Conservation (phyloP, 2,888 invertebrate genomes). For the Phlogophora meticulosa region DNA sequence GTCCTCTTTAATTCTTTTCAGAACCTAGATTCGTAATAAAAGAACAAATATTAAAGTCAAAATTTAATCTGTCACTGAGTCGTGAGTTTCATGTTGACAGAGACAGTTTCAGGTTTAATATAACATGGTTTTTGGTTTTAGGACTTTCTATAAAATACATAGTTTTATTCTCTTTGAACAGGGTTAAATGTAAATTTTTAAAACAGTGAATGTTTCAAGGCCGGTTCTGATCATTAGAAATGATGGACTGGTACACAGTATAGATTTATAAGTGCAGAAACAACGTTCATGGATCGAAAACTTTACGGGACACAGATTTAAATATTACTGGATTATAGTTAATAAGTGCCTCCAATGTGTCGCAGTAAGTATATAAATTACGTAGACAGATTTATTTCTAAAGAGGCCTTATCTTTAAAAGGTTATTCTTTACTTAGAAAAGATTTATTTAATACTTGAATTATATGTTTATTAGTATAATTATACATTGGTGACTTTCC, state of each 20-base stretch:
- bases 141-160: conserved; percentile 22
- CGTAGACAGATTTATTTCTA: not conserved
- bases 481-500: too few relatives aligned
- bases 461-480: too few relatives aligned
- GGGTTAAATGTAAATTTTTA: conserved; percentile 26
- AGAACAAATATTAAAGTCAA: not conserved
- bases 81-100: not conserved
- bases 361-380: conserved; percentile 13
- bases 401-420: too few relatives aligned
- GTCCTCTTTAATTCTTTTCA: too few relatives aligned
- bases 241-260: conserved; percentile 12
- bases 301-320: conserved; percentile 7
- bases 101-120: conserved; percentile 22
- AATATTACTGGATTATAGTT: not conserved
- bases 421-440: too few relatives aligned
- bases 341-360: conserved; percentile 24
- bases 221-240: conserved; percentile 1
- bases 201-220: not conserved
- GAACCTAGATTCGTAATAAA: not conserved
- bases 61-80: not conserved
- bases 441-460: too few relatives aligned
- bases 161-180: conserved; percentile 25
- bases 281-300: conserved; percentile 29
- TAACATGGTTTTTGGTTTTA: conserved; percentile 29
- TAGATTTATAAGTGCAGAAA: not conserved